Percentiles rank a stretch among this genome's conserved stretches.
These are phyloP conservation scores for Sebastiscus tertius DNA, from an alignment of 2,797 vertebrate species.

Conservation along the genomic window DNA sequence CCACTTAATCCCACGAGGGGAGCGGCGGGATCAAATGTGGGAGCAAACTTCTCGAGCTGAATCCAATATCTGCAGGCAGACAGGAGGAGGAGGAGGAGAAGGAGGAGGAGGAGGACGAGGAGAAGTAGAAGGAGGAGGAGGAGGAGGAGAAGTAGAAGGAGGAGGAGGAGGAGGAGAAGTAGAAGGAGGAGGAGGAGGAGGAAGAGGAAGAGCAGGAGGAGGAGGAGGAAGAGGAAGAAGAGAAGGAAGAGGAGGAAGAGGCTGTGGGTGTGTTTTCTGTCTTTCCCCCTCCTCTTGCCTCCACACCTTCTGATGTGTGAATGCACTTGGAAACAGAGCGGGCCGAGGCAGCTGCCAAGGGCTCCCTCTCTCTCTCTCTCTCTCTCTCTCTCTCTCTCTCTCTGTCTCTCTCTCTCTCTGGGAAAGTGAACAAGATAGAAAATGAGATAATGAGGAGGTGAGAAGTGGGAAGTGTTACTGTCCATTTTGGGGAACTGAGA, in stretches of 20 bases:
- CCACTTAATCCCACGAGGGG: conserved; percentile 38
- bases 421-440: conserved; percentile 15
- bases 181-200: not conserved
- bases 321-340: conserved; percentile 37
- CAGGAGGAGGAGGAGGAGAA: not conserved
- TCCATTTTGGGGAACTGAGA: conserved; percentile 4
- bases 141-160: not conserved
- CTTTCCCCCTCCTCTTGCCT: conserved; percentile 36
- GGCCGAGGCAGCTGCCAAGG: conserved; percentile 28
- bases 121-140: not conserved
- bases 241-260: not conserved
- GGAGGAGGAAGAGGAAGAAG: not conserved
- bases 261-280: conserved; percentile 18
- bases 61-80: conserved; percentile 41
- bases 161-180: not conserved
- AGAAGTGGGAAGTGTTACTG: conserved; percentile 31
- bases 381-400: not conserved
- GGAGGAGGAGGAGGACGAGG: not conserved
- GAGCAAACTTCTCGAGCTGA: conserved; percentile 31
- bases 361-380: not conserved
- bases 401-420: not conserved
- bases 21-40: conserved; percentile 12
- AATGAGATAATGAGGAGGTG: conserved; percentile 26
- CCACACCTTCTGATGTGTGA: conserved; percentile 65
- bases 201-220: not conserved